Evolutionary conservation across 37 sponge, comb jelly and placozoan species (phyloP), one percentile per base, ranked within the genome.

Genomic region (Dysidea cf. avara): DNA sequence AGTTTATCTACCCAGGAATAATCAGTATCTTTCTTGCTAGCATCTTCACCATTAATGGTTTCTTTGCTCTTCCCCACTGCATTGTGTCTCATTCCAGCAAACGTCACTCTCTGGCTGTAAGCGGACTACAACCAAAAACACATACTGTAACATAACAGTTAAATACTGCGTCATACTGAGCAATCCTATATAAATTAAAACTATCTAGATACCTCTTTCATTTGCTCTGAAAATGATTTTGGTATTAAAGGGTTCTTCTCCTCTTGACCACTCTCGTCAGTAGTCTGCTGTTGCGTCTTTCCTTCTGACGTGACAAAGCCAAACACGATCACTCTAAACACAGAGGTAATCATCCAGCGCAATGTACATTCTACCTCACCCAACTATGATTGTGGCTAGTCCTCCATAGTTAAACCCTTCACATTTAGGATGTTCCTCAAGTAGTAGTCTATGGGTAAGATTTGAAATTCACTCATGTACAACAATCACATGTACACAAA

Each of bases 1-100:
- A 89, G 76, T n/a, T 52, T 74, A 39, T 90, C 91, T 18, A 84
- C 77, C 91, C 91, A 90, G 30, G 91, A 85, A 17, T 62, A 25
- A 40, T 90, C 91, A 3, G 32, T 29, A 38, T 85, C 82, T 53
- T 75, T 21, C n/a, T 21, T 33, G 0, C 61, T n/a, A 14, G 2
- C 68, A 4, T 36, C 68, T 40, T 43, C 46, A 5, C 25, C 40
- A 24, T 33, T 36, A 12, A 38, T 65, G 6, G 67, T 9, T 37
- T 65, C 35, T 37, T 32, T 65, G 7, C 7, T 31, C 36, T 65
- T 65, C 11, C 37, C 37, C 11, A 9, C 46, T 6, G 37, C 35
- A 13, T 65, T 65, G 9, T 43, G 5, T 43, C 46, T 43, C 46
- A 43, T 43, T 43, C 46, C 46, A 9, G 46, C 46, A 43, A 43